phyloP scores from a whole-genome alignment of 2,797 vertebrate species.

The Taeniopygia guttata region DNA sequence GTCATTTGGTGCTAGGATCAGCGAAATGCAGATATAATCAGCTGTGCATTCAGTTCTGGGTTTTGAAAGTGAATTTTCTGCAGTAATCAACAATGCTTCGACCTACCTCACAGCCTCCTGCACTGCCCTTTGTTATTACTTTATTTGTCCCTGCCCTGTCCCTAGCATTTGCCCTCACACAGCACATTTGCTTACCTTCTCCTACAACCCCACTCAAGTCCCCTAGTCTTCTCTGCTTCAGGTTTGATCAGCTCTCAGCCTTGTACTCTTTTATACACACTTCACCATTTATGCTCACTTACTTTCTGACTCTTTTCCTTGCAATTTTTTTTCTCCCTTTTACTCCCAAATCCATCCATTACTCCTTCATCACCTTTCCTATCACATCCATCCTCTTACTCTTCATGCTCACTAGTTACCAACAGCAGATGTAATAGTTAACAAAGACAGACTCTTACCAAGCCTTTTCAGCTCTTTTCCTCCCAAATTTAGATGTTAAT shows the following conservation, averaged over 20 bases:
- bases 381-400: not conserved
- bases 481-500: not conserved
- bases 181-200: not conserved
- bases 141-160: not conserved
- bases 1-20: not conserved
- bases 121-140: not conserved
- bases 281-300: not conserved
- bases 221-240: accelerated
- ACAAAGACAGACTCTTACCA: not conserved
- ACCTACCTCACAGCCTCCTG: not conserved
- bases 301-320: not conserved
- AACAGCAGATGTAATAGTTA: not conserved
- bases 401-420: not conserved
- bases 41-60: not conserved
- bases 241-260: not conserved
- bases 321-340: not conserved
- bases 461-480: not conserved
- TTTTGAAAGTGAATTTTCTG: not conserved
- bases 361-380: not conserved
- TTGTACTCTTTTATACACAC: not conserved
- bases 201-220: accelerated
- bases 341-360: not conserved
- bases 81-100: not conserved
- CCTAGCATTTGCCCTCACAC: not conserved
- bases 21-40: not conserved